Evolutionary conservation across 2,797 vertebrate genomes (phyloP), one percentile per base, ranked within the genome.

Genomic region (Sphenopsis melanotis): DNA sequence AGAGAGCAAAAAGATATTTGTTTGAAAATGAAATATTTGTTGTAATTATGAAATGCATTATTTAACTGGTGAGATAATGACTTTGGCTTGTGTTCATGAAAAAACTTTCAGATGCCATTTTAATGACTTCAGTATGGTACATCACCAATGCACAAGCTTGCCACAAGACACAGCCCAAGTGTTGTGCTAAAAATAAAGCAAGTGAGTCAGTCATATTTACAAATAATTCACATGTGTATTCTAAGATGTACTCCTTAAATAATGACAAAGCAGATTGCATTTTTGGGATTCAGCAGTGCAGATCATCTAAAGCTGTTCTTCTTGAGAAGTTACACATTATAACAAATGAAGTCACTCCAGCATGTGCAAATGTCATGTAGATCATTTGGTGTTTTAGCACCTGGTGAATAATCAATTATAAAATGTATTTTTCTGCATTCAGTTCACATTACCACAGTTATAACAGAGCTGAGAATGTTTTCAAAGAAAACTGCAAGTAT

Each of bases 1-100:
- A 63, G 89, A 84, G 41, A 89, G 83, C 50, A 69, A 91, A 84
- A 76, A 22, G 68, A 79, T 93, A 87, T 87, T 89, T 93, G 79
- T 94, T 87, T 86, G 83, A 83, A 93, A 95, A 93, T 87, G 83
- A 91, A 95, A 94, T 95, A 96, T 91, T 96, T 83, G 76, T 77
- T 79, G 8, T 83, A 89, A 92, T 96, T 96, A 83, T 80, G 77
- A 83, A 82, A 63, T 94, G 92, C 76, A 68, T 89, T 95, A 87
- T 81, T 89, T 75, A 60, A 75, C 65, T 65, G 68, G 39, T 68
- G 32, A 79, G 46, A 32, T 7, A 23, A 46, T 85, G 61, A 82
- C 75, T 76, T 83, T 49, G 20, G 70, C 79, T 90, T 61, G 52
- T 46, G 75, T 91, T 94, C 75, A 32, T 57, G 29, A 53, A 16